Evolutionary conservation across 2,113 vertebrate species (phyloP).

Genomic region (Engraulis encrasicolus): DNA sequence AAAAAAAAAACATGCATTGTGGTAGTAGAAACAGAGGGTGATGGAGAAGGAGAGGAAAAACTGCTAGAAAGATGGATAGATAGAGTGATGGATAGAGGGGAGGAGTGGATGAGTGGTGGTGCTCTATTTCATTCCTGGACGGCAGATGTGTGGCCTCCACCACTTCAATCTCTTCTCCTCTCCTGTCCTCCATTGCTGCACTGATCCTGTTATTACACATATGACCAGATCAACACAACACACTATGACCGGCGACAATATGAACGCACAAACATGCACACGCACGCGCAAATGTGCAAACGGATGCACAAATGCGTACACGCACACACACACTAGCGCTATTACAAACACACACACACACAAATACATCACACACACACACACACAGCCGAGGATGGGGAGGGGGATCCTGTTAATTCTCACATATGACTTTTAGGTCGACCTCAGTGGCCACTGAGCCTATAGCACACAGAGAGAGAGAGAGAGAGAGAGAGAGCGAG

Average conservation of each 20-base stretch:
- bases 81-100: not conserved
- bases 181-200: constrained; percentile 34
- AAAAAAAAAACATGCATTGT: no score
- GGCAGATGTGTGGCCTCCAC: constrained; percentile 30
- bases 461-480: not conserved
- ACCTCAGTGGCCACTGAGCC: no score
- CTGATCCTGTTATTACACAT: constrained; percentile 50
- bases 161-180: constrained; percentile 32
- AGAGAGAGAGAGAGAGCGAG: not conserved
- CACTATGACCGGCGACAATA: no score
- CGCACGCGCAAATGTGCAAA: no score
- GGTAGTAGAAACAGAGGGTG: no score
- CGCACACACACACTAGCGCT: no score
- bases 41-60: not conserved
- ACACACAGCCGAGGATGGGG: not conserved
- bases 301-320: no score
- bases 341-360: no score
- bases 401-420: not conserved
- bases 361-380: not conserved
- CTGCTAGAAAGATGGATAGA: not conserved
- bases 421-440: no score
- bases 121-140: constrained; percentile 28
- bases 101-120: not conserved
- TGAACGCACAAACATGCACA: no score
- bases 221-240: constrained; percentile 32